Evolutionary conservation across 2,113 vertebrate genomes (phyloP).

Genomic region (Hippocampus comes): DNA sequence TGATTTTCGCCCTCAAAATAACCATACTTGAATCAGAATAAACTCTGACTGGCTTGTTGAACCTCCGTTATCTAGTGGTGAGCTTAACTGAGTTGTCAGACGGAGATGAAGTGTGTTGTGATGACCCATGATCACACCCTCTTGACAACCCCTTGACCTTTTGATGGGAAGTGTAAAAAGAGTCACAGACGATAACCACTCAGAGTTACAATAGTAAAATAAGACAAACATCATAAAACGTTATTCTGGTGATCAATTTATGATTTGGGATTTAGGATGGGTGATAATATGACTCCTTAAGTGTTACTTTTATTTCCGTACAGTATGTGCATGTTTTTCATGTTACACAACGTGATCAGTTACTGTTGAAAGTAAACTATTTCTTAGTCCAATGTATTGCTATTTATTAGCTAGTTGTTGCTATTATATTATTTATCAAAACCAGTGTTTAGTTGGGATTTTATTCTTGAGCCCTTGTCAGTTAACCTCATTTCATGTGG

Average conservation of each 20-base stretch:
- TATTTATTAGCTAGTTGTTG: no score
- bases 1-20: conserved; percentile 1
- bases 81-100: conserved; percentile 30
- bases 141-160: conserved; percentile 49
- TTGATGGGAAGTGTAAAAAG: conserved; percentile 18
- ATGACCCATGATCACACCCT: conserved; percentile 45
- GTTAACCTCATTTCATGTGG: no score
- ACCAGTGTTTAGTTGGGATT: no score
- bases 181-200: neutral
- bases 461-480: no score
- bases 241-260: neutral
- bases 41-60: neutral
- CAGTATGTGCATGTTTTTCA: neutral
- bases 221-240: neutral
- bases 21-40: neutral
- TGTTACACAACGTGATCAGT: no score
- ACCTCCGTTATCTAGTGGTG: conserved; percentile 33
- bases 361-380: no score
- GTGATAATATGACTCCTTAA: neutral
- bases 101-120: conserved; percentile 56
- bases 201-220: neutral
- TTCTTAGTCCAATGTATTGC: no score
- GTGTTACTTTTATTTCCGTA: neutral
- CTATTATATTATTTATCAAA: no score
- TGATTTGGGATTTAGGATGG: neutral